Conservation (phyloP, 2,113 vertebrate species). For the Dolichallabes microphthalmus region DNA sequence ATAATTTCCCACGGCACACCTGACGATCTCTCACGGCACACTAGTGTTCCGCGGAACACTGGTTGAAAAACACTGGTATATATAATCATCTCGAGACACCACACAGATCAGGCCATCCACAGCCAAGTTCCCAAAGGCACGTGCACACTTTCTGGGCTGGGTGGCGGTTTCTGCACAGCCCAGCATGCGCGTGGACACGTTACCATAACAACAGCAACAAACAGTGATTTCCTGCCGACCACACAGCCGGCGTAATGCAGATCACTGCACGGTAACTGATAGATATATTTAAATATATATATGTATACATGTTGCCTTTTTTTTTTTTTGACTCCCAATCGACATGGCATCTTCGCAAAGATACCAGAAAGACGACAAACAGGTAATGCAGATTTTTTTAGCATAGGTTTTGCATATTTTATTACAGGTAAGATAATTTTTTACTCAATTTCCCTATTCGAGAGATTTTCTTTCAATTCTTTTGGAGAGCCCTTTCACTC, state of each 20-base stretch:
- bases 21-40: too few species aligned
- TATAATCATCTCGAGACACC: constrained; percentile 83
- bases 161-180: background rate
- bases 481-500: background rate
- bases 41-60: too few species aligned
- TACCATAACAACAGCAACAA: background rate
- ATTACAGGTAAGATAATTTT: background rate
- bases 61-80: too few species aligned
- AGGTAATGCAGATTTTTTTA: constrained; percentile 15
- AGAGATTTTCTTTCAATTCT: background rate
- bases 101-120: constrained; percentile 80
- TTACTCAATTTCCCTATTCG: background rate
- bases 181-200: background rate
- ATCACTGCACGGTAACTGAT: background rate
- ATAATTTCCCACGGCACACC: too few species aligned
- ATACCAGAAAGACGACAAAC: constrained; percentile 47
- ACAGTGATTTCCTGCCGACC: background rate
- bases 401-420: background rate
- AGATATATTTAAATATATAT: background rate
- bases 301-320: background rate
- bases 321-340: background rate
- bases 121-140: constrained; percentile 84
- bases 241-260: too few species aligned
- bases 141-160: constrained; percentile 79
- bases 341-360: constrained; percentile 58